Percentiles rank a stretch among this genome's conserved stretches.
phyloP scores from a whole-genome alignment of 2,113 vertebrate species.

The Apaloderma vittatum region DNA sequence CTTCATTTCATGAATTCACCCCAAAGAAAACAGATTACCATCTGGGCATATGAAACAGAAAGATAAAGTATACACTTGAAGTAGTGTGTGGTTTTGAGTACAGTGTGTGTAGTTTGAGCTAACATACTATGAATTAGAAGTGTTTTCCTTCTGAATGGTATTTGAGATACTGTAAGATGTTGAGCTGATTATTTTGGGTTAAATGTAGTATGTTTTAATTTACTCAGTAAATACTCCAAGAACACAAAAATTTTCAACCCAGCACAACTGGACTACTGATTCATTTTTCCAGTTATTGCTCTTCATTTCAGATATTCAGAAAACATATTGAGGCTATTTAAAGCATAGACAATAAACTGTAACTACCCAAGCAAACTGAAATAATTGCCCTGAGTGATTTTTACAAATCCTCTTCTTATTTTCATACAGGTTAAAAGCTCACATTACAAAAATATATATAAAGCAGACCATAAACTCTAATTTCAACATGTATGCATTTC shows the following conservation, averaged over 20 bases:
- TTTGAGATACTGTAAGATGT: neutral
- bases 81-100: neutral
- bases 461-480: slow-evolving; percentile 1
- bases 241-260: neutral
- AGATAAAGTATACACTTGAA: slow-evolving; percentile 17
- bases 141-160: neutral
- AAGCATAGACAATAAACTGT: slow-evolving; percentile 32
- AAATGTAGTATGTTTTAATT: neutral
- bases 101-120: neutral
- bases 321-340: slow-evolving; percentile 49
- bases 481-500: neutral
- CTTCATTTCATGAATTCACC: slow-evolving; percentile 49
- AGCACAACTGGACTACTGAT: neutral
- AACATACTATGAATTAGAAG: neutral
- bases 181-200: neutral
- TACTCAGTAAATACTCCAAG: neutral
- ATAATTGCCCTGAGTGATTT: neutral
- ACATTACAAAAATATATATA: slow-evolving; percentile 9
- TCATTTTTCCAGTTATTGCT: slow-evolving; percentile 55
- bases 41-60: slow-evolving; percentile 31
- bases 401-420: slow-evolving; percentile 22
- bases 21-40: slow-evolving; percentile 54
- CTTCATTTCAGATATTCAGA: slow-evolving; percentile 47
- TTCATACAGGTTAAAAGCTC: slow-evolving; percentile 46
- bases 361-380: slow-evolving; percentile 38